Percentiles rank a stretch among this genome's conserved stretches.
Conservation (phyloP, 2,797 vertebrate species). For the Epinephelus coioides region DNA sequence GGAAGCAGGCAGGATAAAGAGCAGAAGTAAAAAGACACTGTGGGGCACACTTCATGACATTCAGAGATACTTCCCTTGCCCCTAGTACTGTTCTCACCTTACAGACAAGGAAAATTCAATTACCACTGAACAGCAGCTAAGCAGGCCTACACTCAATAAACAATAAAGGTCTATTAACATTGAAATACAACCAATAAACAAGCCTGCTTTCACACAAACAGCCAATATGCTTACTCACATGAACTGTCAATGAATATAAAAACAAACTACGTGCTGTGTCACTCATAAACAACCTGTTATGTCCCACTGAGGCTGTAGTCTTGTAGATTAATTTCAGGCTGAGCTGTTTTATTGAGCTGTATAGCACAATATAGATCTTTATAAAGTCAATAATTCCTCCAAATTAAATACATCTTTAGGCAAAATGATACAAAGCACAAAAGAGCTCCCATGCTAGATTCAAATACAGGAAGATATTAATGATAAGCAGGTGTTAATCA, state of each 20-base stretch:
- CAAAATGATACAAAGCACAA: constrained; percentile 37
- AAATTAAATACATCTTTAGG: constrained; percentile 59
- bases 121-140: constrained; percentile 73
- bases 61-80: constrained; percentile 64
- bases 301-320: constrained; percentile 33
- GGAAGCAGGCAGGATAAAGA: constrained; percentile 49
- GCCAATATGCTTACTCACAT: constrained; percentile 65
- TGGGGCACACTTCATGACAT: constrained; percentile 64
- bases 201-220: constrained; percentile 60
- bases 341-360: constrained; percentile 54
- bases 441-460: constrained; percentile 7
- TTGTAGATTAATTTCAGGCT: constrained; percentile 49
- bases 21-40: constrained; percentile 39
- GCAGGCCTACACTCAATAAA: constrained; percentile 79
- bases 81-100: constrained; percentile 60
- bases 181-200: constrained; percentile 78
- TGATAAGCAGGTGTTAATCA: constrained; percentile 25
- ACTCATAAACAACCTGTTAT: constrained; percentile 66
- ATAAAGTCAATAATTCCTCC: constrained; percentile 50
- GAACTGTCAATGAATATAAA: constrained; percentile 48
- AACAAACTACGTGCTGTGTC: constrained; percentile 15
- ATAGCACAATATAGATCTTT: constrained; percentile 60
- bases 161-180: constrained; percentile 81
- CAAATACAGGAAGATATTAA: constrained; percentile 16
- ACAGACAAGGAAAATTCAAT: constrained; percentile 76